These are phyloP conservation scores for Lottia scabra DNA, from an alignment of 2,888 invertebrate species.

Conservation along the genomic window DNA sequence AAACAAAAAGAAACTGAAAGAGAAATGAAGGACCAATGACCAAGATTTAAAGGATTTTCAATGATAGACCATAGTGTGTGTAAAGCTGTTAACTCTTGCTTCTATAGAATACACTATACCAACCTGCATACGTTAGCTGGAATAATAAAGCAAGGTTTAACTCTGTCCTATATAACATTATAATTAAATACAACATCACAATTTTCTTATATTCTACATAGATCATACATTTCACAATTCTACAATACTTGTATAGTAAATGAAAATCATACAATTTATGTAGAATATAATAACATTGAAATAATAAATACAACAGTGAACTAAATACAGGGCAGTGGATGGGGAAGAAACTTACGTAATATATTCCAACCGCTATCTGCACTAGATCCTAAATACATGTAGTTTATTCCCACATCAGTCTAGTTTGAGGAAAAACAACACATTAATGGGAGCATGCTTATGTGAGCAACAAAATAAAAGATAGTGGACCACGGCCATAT, in stretches of 20 bases:
- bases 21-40: too few relatives aligned
- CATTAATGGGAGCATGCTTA: conserved; percentile 6
- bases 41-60: too few relatives aligned
- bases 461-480: too few relatives aligned
- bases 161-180: not conserved
- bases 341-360: conserved; percentile 41
- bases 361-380: conserved; percentile 60
- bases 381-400: conserved; percentile 41
- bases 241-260: too few relatives aligned
- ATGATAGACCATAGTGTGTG: not conserved
- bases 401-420: conserved; percentile 33
- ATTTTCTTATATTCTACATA: too few relatives aligned
- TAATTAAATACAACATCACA: not conserved
- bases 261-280: too few relatives aligned
- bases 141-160: not conserved
- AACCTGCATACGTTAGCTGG: not conserved
- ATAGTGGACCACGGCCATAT: too few relatives aligned
- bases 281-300: too few relatives aligned
- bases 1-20: too few relatives aligned
- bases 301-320: too few relatives aligned
- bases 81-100: conserved; percentile 4
- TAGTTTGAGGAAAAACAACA: conserved; percentile 22
- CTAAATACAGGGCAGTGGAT: not conserved
- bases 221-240: too few relatives aligned
- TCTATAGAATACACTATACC: not conserved